Evolutionary conservation across 2,113 vertebrate genomes (phyloP).

Genomic region (Ammodytes dubius): DNA sequence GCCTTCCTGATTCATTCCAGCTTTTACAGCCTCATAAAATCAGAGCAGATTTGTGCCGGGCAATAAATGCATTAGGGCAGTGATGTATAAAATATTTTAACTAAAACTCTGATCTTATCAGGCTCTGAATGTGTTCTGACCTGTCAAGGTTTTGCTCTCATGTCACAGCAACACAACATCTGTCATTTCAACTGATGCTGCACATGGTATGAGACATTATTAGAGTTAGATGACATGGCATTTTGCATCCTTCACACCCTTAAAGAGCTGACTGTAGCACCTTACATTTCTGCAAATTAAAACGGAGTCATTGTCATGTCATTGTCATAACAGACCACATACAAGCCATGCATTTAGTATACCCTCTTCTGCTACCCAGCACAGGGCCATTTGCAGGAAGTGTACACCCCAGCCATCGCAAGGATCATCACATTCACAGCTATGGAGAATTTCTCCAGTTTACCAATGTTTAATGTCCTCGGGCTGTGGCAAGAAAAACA

Average conservation of each 20-base stretch:
- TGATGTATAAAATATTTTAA: conserved; percentile 16
- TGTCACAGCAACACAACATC: conserved; percentile 25
- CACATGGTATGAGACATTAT: conserved; percentile 18
- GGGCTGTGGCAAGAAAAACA: background rate
- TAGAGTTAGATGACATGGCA: conserved; percentile 1
- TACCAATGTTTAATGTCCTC: background rate
- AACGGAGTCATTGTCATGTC: conserved; percentile 3
- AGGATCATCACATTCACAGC: conserved; percentile 1
- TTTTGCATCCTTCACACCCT: conserved; percentile 7
- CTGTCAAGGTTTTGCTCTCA: conserved; percentile 1
- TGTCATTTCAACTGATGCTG: conserved; percentile 35
- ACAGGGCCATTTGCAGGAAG: background rate
- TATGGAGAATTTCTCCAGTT: conserved; percentile 17
- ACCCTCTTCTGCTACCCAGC: background rate
- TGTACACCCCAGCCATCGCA: background rate
- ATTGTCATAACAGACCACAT: background rate
- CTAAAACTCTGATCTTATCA: background rate
- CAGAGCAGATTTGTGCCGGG: conserved; percentile 12
- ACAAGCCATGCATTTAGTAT: conserved; percentile 1
- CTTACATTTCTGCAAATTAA: conserved; percentile 10
- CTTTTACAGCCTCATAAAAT: conserved; percentile 39
- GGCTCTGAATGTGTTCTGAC: conserved; percentile 1
- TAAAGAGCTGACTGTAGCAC: background rate
- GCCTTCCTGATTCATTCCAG: background rate
- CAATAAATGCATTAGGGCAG: conserved; percentile 30